A percentile compares a stretch with the other conserved stretches of the same genome.
phyloP scores from a whole-genome alignment of 2,113 vertebrate genomes.

The Phrynosoma platyrhinos region DNA sequence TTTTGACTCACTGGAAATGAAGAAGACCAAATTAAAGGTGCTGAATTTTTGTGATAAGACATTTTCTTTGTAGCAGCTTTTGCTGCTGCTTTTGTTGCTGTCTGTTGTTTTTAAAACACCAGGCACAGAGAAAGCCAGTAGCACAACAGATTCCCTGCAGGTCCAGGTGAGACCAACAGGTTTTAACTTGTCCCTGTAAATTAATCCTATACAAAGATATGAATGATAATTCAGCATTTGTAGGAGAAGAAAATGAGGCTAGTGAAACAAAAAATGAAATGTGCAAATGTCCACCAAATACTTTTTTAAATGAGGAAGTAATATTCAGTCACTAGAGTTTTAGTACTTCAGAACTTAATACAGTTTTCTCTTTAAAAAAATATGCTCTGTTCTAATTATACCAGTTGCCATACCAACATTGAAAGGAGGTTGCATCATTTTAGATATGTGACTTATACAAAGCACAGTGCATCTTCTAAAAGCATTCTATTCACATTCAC shows the following conservation, averaged over 20 bases:
- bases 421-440: constrained; percentile 31
- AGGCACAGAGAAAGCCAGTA: background rate
- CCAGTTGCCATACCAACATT: constrained; percentile 16
- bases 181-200: constrained; percentile 49
- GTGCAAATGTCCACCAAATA: constrained; percentile 2
- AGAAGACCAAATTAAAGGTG: constrained; percentile 34
- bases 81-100: constrained; percentile 52
- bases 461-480: constrained; percentile 22
- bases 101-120: constrained; percentile 18
- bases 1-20: constrained; percentile 7
- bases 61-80: constrained; percentile 49
- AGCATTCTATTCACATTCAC: constrained; percentile 12
- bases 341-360: constrained; percentile 23
- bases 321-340: background rate
- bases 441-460: constrained; percentile 26
- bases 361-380: constrained; percentile 1
- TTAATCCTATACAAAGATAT: constrained; percentile 26
- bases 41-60: constrained; percentile 54
- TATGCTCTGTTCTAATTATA: constrained; percentile 31
- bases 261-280: constrained; percentile 16
- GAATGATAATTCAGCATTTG: constrained; percentile 20
- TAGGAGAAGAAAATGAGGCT: constrained; percentile 15
- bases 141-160: background rate
- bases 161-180: background rate
- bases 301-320: constrained; percentile 3